These are phyloP conservation scores for Corythaixoides concolor DNA, from an alignment of 2,113 vertebrate species.

Conservation along the genomic window DNA sequence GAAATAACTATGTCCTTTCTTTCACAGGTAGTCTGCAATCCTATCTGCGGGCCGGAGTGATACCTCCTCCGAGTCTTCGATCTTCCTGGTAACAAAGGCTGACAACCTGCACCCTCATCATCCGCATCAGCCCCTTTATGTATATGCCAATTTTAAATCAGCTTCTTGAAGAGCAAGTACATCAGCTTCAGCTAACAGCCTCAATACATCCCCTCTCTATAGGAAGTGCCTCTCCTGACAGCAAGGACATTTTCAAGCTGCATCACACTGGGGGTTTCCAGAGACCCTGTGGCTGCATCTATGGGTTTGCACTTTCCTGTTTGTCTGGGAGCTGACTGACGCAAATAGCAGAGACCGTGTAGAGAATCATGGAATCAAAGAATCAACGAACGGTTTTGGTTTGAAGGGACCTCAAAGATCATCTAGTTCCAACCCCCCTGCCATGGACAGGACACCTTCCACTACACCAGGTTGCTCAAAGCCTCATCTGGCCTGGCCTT, in stretches of 20 bases:
- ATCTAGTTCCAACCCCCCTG: too few relatives aligned
- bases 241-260: neutral
- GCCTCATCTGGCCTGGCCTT: too few relatives aligned
- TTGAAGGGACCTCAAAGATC: too few relatives aligned
- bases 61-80: neutral
- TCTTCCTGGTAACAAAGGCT: neutral
- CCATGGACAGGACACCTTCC: too few relatives aligned
- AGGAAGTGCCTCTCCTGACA: neutral
- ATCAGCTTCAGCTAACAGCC: neutral
- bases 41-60: too few relatives aligned
- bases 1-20: neutral
- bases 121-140: neutral
- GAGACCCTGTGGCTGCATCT: neutral
- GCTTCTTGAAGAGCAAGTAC: neutral
- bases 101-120: neutral
- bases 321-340: neutral
- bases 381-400: too few relatives aligned
- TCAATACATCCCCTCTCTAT: too few relatives aligned
- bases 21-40: neutral
- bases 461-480: too few relatives aligned
- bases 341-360: accelerated
- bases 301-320: neutral
- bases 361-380: too few relatives aligned
- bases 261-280: neutral
- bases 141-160: neutral